phyloP scores from a whole-genome alignment of 2,797 vertebrate species.

The Pygocentrus nattereri region DNA sequence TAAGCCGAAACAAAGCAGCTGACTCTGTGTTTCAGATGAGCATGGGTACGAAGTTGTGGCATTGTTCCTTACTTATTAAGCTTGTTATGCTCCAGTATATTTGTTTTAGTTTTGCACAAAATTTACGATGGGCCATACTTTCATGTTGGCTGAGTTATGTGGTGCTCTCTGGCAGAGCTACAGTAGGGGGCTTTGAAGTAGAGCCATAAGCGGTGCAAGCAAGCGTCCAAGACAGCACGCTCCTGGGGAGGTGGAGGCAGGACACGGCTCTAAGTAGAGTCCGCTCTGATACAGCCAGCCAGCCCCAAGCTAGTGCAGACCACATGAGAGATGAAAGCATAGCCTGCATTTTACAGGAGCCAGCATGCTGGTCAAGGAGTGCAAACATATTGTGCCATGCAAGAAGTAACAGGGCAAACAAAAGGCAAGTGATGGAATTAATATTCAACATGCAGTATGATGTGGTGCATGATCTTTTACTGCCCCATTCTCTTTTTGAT shows the following conservation, averaged over 20 bases:
- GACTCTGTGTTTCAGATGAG: conserved; percentile 43
- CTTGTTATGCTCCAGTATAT: conserved; percentile 62
- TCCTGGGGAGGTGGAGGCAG: conserved; percentile 63
- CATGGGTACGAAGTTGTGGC: conserved; percentile 26
- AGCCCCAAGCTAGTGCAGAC: conserved; percentile 52
- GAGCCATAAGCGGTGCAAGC: conserved; percentile 65
- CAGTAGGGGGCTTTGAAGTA: conserved; percentile 73
- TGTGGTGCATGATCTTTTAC: conserved; percentile 12
- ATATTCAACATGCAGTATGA: neutral
- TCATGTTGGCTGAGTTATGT: conserved; percentile 75
- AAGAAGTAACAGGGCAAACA: conserved; percentile 30
- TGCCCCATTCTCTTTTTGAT: no score
- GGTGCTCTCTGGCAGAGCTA: conserved; percentile 66
- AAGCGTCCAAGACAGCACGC: conserved; percentile 60
- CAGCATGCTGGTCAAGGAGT: conserved; percentile 34
- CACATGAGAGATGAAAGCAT: conserved; percentile 60
- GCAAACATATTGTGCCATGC: conserved; percentile 10
- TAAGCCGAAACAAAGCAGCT: conserved; percentile 48
- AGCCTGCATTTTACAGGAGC: conserved; percentile 29
- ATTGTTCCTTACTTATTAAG: conserved; percentile 60
- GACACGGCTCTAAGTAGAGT: conserved; percentile 58
- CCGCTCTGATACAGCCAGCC: conserved; percentile 40
- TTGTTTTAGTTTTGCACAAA: conserved; percentile 63
- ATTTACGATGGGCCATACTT: conserved; percentile 67
- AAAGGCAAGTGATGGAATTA: conserved; percentile 39